Evolutionary conservation across 1,140 invertebrate species (phyloP).

Genomic region (Xylocopa sonorina): DNA sequence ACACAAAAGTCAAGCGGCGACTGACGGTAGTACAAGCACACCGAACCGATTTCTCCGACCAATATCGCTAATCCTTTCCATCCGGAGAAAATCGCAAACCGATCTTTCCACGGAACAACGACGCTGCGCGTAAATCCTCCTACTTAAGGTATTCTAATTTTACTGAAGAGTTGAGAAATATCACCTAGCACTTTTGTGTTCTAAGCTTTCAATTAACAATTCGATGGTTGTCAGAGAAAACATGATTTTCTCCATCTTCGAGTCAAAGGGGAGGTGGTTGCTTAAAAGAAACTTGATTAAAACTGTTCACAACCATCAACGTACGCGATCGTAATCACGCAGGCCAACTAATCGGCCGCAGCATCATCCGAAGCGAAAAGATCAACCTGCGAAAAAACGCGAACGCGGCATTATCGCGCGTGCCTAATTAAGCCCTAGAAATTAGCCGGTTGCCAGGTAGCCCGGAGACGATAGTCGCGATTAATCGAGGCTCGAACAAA

Average conservation of each 20-base stretch:
- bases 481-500: conserved; percentile 30
- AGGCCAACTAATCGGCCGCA: no score
- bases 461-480: conserved; percentile 15
- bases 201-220: no score
- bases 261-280: no score
- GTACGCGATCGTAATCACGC: neutral
- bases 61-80: conserved; percentile 57
- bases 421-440: conserved; percentile 1
- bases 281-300: conserved; percentile 1
- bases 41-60: conserved; percentile 53
- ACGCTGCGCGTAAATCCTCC: neutral
- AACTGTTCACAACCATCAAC: neutral
- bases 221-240: no score
- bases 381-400: neutral
- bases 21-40: conserved; percentile 32
- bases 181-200: no score
- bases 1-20: conserved; percentile 51
- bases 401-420: neutral
- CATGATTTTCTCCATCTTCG: no score
- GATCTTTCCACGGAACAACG: conserved; percentile 43
- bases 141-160: no score
- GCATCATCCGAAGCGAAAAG: no score
- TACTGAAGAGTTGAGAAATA: no score
- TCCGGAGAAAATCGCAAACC: conserved; percentile 52
- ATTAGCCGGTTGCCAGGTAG: conserved; percentile 1